Conservation (phyloP, 92 coral and sea anemone species). For the Zoanthus solanderi region DNA sequence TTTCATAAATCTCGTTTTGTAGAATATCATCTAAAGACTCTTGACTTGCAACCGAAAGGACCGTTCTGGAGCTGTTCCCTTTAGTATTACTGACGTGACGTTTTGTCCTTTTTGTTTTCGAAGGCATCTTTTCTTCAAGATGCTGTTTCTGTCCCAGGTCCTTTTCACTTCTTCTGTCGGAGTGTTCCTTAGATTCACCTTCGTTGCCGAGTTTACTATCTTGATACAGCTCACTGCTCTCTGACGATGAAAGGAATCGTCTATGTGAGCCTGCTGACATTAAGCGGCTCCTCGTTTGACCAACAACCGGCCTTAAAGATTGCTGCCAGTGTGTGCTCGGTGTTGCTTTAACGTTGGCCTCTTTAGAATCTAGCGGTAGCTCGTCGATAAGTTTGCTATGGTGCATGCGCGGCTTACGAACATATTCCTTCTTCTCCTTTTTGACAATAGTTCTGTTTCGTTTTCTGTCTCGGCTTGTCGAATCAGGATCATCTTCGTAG, state of each 20-base stretch:
- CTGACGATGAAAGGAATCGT: conserved; percentile 7
- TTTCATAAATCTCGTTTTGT: conserved; percentile 5
- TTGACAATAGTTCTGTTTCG: conserved; percentile 45
- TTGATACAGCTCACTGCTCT: conserved; percentile 13
- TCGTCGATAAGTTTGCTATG: conserved; percentile 65
- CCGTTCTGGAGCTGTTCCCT: conserved; percentile 5
- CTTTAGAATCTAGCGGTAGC: conserved; percentile 33
- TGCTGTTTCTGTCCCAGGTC: conserved; percentile 11
- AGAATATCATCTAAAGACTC: conserved; percentile 33
- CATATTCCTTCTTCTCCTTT: conserved; percentile 67
- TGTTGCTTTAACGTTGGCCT: conserved; percentile 23
- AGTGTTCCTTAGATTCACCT: neutral
- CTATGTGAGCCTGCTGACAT: conserved; percentile 36
- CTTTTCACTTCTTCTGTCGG: neutral
- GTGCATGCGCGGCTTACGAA: conserved; percentile 63
- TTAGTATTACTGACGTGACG: neutral
- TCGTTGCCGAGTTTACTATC: neutral
- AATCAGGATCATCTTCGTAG: conserved; percentile 31
- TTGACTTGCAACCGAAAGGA: conserved; percentile 16
- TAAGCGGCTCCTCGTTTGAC: conserved; percentile 38
- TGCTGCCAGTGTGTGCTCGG: conserved; percentile 40
- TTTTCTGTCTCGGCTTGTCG: conserved; percentile 17
- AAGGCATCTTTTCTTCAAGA: conserved; percentile 17
- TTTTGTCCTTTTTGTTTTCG: neutral
- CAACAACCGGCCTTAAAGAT: conserved; percentile 19